Evolutionary conservation across 2,888 invertebrate genomes (phyloP).

Genomic region (Gonocerus acuteangulatus): DNA sequence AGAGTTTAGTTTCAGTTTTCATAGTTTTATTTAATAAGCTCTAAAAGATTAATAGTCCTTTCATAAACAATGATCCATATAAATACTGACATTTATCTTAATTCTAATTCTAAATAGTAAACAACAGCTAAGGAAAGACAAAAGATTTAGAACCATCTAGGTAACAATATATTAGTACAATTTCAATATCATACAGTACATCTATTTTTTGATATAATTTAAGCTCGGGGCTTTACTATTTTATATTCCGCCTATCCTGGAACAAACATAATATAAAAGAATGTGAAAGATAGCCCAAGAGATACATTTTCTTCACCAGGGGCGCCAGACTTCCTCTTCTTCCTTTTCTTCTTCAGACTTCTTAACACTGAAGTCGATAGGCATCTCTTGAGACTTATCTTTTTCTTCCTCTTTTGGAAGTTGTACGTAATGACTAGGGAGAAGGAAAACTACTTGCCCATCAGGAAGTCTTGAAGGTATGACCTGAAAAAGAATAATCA

Average conservation of each 20-base stretch:
- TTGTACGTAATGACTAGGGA: conserved; percentile 56
- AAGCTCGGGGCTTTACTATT: no score
- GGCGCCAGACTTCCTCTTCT: conserved; percentile 40
- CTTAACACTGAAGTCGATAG: conserved; percentile 40
- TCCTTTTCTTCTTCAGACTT: conserved; percentile 35
- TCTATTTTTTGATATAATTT: no score
- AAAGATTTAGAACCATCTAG: conserved; percentile 15
- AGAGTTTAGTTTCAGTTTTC: no score
- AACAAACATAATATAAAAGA: no score
- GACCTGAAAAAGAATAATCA: conserved; percentile 41
- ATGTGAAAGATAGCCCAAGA: no score
- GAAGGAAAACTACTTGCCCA: conserved; percentile 54
- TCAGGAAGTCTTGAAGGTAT: conserved; percentile 52
- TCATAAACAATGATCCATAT: no score
- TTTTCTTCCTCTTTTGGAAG: conserved; percentile 45
- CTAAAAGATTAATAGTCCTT: background rate
- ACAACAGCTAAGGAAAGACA: conserved; percentile 19
- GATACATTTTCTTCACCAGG: conserved; percentile 39
- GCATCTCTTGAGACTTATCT: conserved; percentile 37
- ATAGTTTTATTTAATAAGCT: no score
- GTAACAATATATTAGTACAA: conserved; percentile 4
- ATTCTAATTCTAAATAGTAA: conserved; percentile 7
- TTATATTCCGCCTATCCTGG: no score
- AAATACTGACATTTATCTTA: background rate
- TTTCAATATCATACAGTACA: background rate